phyloP scores from a whole-genome alignment of 2,113 vertebrate genomes.

The Eolophus roseicapilla region DNA sequence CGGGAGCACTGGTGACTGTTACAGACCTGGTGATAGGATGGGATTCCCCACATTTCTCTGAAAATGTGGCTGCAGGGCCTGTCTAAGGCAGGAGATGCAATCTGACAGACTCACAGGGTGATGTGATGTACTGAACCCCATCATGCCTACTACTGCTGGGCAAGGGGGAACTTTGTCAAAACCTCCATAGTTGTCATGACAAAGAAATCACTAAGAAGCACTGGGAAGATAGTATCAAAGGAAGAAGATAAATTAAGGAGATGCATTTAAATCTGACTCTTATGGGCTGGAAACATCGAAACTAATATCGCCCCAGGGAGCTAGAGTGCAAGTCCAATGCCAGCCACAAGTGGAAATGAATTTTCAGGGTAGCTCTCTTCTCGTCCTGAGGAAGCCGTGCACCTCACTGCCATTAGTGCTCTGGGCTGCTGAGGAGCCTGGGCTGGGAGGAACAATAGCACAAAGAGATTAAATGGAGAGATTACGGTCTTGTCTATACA shows the following conservation, averaged over 20 bases:
- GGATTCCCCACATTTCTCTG: background rate
- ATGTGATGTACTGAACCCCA: background rate
- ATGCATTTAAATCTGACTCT: background rate
- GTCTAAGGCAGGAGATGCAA: background rate
- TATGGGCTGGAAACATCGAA: background rate
- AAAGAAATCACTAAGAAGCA: background rate
- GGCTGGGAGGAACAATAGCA: constrained; percentile 20
- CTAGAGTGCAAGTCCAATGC: background rate
- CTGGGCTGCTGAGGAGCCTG: background rate
- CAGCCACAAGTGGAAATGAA: constrained; percentile 40
- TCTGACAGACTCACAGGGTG: background rate
- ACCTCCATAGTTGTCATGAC: background rate
- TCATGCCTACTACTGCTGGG: background rate
- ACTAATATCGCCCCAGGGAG: background rate
- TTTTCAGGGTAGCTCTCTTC: background rate
- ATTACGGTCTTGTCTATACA: constrained; percentile 63
- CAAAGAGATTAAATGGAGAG: constrained; percentile 2
- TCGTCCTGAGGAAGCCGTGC: background rate
- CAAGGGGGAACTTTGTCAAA: background rate
- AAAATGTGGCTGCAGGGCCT: background rate
- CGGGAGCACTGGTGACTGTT: background rate
- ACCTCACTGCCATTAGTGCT: background rate
- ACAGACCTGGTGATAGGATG: background rate
- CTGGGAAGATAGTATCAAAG: background rate
- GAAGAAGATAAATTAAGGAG: constrained; percentile 21